Conservation (phyloP, 2,888 invertebrate genomes). For the Drosophila prostipennis region DNA sequence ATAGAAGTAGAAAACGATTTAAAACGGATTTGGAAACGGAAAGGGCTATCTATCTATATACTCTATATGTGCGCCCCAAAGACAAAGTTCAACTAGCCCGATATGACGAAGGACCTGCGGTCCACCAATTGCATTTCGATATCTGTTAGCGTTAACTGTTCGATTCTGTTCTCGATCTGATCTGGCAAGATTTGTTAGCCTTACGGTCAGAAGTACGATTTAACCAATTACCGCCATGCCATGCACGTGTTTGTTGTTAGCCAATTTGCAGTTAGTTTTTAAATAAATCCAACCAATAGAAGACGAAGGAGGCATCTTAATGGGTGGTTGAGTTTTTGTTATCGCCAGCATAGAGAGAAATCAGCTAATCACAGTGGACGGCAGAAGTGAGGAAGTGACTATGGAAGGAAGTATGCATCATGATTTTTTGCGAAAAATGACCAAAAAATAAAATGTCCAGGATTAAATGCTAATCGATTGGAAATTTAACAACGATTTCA, state of each 20-base stretch:
- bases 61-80: conserved; percentile 23
- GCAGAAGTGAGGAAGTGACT: no score
- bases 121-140: conserved; percentile 39
- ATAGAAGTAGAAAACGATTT: neutral
- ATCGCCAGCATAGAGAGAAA: no score
- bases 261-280: conserved; percentile 61
- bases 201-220: conserved; percentile 13
- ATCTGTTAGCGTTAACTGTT: conserved; percentile 32
- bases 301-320: conserved; percentile 4
- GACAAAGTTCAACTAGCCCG: conserved; percentile 41
- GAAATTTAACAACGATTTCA: no score
- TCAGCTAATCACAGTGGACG: no score
- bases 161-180: conserved; percentile 8
- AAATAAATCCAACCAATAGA: conserved; percentile 54
- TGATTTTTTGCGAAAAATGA: no score
- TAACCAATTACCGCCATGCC: conserved; percentile 31
- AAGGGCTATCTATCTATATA: conserved; percentile 5
- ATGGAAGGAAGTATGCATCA: no score
- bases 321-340: conserved; percentile 8
- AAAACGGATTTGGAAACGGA: neutral
- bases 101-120: conserved; percentile 14
- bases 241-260: conserved; percentile 62
- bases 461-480: no score
- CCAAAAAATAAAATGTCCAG: no score
- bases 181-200: conserved; percentile 15